Conservation (phyloP, 2,113 vertebrate genomes). For the Setophaga petechia region DNA sequence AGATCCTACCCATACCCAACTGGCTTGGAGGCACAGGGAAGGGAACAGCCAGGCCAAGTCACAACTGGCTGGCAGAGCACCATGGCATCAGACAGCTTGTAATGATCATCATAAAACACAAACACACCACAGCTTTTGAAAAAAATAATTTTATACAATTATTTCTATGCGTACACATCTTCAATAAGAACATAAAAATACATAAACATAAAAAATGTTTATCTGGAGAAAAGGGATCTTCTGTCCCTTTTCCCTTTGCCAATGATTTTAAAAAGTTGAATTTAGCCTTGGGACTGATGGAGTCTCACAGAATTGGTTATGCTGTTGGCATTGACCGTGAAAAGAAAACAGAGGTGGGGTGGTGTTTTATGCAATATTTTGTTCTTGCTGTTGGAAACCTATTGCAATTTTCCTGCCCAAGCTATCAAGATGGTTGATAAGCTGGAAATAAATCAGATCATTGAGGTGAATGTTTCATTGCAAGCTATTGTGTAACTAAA, state of each 20-base stretch:
- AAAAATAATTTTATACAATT: background rate
- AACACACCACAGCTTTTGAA: background rate
- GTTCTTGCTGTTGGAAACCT: slow-evolving; percentile 17
- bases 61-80: background rate
- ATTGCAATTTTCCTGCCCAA: slow-evolving; percentile 1
- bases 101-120: background rate
- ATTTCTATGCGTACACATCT: background rate
- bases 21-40: background rate
- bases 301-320: slow-evolving; percentile 9
- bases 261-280: background rate
- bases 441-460: slow-evolving; percentile 14
- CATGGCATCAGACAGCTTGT: background rate
- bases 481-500: background rate
- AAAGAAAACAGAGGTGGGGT: background rate
- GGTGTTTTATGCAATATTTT: background rate
- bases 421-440: slow-evolving; percentile 4
- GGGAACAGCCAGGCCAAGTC: background rate
- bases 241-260: background rate
- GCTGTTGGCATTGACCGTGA: background rate
- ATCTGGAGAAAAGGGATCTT: background rate
- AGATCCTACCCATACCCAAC: background rate
- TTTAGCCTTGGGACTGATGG: background rate
- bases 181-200: background rate
- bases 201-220: background rate
- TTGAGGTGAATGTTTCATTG: background rate